phyloP scores from a whole-genome alignment of 2,113 vertebrate genomes.

The Morone saxatilis region DNA sequence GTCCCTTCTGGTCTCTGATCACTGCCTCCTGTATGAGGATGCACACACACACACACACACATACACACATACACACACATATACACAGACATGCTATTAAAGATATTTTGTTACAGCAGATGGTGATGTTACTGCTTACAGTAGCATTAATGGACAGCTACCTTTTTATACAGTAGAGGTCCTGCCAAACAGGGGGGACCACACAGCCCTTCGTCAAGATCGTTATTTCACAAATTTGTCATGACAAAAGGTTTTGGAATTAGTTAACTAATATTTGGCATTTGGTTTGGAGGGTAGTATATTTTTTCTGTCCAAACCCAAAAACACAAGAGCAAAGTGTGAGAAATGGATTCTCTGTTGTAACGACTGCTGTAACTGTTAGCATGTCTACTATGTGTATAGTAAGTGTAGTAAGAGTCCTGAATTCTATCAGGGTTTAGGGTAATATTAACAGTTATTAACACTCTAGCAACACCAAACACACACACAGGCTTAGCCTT shows the following conservation, averaged over 20 bases:
- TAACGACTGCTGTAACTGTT: too few species aligned
- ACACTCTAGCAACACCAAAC: too few species aligned
- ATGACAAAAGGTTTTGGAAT: background rate
- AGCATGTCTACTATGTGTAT: too few species aligned
- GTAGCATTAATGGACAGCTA: slow-evolving; percentile 15
- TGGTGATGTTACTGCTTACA: slow-evolving; percentile 14
- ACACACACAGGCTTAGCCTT: too few species aligned
- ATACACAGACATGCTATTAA: background rate
- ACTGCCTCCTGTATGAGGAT: background rate
- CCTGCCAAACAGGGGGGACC: background rate
- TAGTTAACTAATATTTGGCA: background rate
- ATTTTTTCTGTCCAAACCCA: background rate
- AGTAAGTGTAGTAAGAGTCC: too few species aligned
- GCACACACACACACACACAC: background rate
- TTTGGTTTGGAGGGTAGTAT: background rate
- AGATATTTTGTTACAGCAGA: slow-evolving; percentile 40
- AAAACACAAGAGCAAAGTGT: background rate
- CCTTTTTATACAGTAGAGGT: background rate
- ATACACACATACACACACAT: background rate
- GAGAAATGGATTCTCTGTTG: background rate
- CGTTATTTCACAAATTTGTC: background rate
- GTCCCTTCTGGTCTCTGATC: slow-evolving; percentile 40
- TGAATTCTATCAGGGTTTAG: too few species aligned
- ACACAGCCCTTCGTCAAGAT: background rate
- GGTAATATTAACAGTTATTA: too few species aligned